Conservation (phyloP, 2,888 invertebrate species). For the Tinea trinotella region DNA sequence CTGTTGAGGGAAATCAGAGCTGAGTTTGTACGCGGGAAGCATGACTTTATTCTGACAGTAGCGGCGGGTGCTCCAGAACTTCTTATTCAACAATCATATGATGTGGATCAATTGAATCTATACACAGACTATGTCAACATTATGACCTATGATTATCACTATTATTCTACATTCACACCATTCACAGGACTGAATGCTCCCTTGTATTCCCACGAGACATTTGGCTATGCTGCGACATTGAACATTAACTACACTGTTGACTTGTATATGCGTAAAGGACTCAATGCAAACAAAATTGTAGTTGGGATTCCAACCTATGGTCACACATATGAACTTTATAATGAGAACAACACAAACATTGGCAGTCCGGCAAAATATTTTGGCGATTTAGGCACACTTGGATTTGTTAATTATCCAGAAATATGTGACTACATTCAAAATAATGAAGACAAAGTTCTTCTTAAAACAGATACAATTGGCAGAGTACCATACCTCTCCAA, state of each 20-base stretch:
- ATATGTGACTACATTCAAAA: conserved; percentile 77
- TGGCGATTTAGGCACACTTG: conserved; percentile 78
- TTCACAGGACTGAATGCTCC: conserved; percentile 91
- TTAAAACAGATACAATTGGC: conserved; percentile 76
- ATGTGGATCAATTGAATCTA: conserved; percentile 82
- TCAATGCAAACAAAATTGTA: conserved; percentile 83
- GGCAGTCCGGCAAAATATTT: conserved; percentile 80
- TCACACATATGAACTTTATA: conserved; percentile 81
- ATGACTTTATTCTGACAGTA: conserved; percentile 77
- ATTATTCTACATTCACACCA: conserved; percentile 81
- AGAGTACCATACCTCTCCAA: conserved; percentile 84
- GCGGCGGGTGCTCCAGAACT: conserved; percentile 86
- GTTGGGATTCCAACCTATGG: conserved; percentile 92
- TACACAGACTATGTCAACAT: conserved; percentile 89
- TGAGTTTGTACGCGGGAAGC: conserved; percentile 74
- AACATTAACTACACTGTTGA: conserved; percentile 87
- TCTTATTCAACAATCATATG: conserved; percentile 83
- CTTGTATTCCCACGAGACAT: conserved; percentile 76
- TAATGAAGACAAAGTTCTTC: conserved; percentile 56
- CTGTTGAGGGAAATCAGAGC: conserved; percentile 80
- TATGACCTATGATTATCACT: conserved; percentile 95
- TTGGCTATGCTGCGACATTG: conserved; percentile 76
- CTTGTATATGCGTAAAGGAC: conserved; percentile 83
- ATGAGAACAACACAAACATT: conserved; percentile 75
- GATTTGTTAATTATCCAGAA: conserved; percentile 80